Conservation (phyloP, 2,888 invertebrate species). For the Neoscelio sp. region DNA sequence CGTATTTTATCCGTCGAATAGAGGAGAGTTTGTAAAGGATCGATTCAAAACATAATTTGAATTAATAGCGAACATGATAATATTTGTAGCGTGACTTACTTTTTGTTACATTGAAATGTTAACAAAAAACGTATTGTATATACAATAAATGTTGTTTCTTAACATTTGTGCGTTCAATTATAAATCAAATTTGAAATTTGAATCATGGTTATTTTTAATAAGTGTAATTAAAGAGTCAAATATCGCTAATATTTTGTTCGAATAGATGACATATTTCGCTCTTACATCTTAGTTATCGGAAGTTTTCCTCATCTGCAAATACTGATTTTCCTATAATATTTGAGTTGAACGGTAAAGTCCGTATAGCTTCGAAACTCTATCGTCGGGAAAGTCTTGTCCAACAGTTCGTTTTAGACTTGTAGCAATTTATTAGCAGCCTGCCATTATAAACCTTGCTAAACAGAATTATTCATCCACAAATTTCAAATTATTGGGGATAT, state of each 20-base stretch:
- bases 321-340: constrained; percentile 38
- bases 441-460: constrained; percentile 31
- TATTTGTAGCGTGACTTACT: constrained; percentile 22
- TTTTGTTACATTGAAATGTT: constrained; percentile 3
- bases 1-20: constrained; percentile 53
- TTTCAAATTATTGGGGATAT: constrained; percentile 52
- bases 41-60: constrained; percentile 36
- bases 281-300: background rate
- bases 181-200: too few relatives aligned
- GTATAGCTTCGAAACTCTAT: background rate
- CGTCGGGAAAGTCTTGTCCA: background rate
- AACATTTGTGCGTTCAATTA: background rate
- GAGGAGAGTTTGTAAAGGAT: constrained; percentile 45
- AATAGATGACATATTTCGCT: constrained; percentile 14
- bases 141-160: background rate
- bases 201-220: too few relatives aligned
- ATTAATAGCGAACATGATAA: constrained; percentile 41
- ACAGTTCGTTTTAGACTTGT: constrained; percentile 16
- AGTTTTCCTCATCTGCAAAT: constrained; percentile 8
- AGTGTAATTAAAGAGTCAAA: too few relatives aligned
- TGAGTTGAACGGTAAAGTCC: constrained; percentile 25
- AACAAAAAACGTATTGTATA: background rate
- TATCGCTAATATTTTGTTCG: too few relatives aligned
- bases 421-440: constrained; percentile 35
- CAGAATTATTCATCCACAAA: constrained; percentile 54